A percentile compares a stretch with the other conserved stretches of the same genome.
Conservation (phyloP, 2,888 invertebrate genomes). For the Yponomeuta cagnagella region DNA sequence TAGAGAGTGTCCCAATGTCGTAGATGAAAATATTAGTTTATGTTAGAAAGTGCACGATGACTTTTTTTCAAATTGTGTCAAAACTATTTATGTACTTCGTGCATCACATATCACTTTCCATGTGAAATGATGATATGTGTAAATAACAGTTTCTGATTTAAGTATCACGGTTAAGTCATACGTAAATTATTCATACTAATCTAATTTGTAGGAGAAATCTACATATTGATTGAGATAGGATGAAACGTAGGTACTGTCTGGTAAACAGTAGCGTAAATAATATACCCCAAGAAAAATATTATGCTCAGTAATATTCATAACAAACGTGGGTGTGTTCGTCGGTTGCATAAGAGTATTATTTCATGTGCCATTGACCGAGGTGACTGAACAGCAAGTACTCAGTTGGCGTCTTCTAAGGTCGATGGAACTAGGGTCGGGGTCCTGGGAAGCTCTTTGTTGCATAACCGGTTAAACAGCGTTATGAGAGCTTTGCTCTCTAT, state of each 20-base stretch:
- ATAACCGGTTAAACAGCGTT: slow-evolving; percentile 22
- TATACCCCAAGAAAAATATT: not conserved
- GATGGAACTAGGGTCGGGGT: slow-evolving; percentile 49
- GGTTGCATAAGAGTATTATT: slow-evolving; percentile 8
- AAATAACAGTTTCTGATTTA: no score
- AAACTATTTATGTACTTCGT: no score
- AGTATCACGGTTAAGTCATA: no score
- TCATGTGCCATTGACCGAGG: slow-evolving; percentile 10
- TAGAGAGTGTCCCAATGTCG: no score
- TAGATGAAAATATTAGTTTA: no score
- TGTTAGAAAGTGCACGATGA: no score
- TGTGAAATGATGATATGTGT: no score
- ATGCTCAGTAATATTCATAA: not conserved
- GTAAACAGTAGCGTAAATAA: not conserved
- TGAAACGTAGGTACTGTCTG: not conserved
- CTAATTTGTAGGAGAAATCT: not conserved
- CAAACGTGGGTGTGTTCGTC: not conserved
- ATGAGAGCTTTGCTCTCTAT: not conserved
- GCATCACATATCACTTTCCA: no score
- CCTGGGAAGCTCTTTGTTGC: slow-evolving; percentile 39
- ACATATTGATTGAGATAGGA: not conserved
- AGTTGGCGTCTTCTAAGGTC: slow-evolving; percentile 8
- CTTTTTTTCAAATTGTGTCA: no score
- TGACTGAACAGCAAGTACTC: slow-evolving; percentile 10
- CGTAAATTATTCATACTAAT: not conserved